Conservation (phyloP, 2,888 invertebrate species). For the Eupithecia subfuscata region DNA sequence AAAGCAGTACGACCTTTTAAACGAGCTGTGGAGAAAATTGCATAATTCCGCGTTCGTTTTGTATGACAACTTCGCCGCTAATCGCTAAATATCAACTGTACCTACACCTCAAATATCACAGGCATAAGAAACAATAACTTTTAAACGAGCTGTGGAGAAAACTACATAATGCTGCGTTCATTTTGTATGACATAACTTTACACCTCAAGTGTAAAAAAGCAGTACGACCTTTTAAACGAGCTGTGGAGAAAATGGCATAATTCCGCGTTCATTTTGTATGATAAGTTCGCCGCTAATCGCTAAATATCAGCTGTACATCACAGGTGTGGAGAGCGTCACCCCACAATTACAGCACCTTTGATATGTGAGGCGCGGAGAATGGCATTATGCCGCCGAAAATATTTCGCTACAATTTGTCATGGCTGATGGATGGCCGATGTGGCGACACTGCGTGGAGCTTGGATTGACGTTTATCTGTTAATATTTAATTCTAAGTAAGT, state of each 20-base stretch:
- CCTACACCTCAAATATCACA: too few relatives aligned
- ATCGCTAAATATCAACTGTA: not conserved
- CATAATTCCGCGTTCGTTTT: slow-evolving; percentile 46
- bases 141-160: too few relatives aligned
- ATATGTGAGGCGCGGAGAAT: slow-evolving; percentile 55
- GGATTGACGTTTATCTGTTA: not conserved
- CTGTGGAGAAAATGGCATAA: slow-evolving; percentile 54
- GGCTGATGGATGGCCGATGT: slow-evolving; percentile 49
- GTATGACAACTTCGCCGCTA: slow-evolving; percentile 1
- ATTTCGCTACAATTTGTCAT: slow-evolving; percentile 54
- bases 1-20: slow-evolving; percentile 53
- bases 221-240: slow-evolving; percentile 55
- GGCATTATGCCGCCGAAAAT: slow-evolving; percentile 55
- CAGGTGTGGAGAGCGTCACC: slow-evolving; percentile 36
- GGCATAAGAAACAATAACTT: too few relatives aligned
- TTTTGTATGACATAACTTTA: too few relatives aligned
- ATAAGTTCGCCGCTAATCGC: slow-evolving; percentile 5
- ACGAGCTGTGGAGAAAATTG: slow-evolving; percentile 51
- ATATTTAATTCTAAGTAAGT: too few relatives aligned
- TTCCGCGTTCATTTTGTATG: slow-evolving; percentile 32
- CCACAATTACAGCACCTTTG: slow-evolving; percentile 55
- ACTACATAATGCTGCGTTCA: too few relatives aligned
- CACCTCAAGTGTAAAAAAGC: slow-evolving; percentile 27
- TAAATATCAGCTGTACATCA: slow-evolving; percentile 11
- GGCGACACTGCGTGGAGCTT: slow-evolving; percentile 22